Evolutionary conservation across 2,113 vertebrate genomes (phyloP).

Genomic region (Trogon melanurus): DNA sequence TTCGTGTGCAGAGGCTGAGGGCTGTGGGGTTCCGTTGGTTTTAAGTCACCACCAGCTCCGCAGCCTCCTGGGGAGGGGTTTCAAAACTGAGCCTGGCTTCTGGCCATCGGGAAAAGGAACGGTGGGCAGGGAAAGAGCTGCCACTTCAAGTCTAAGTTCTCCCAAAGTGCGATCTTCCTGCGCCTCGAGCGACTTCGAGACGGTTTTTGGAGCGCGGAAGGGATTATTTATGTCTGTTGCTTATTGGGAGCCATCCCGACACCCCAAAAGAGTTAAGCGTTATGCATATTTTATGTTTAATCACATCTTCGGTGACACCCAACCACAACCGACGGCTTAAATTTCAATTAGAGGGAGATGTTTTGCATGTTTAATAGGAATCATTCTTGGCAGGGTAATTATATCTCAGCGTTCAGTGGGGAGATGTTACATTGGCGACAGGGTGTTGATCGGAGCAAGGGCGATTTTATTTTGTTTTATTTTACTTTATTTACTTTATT

Average conservation of each 20-base stretch:
- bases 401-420: conserved; percentile 21
- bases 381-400: conserved; percentile 55
- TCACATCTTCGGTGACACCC: conserved; percentile 61
- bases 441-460: neutral
- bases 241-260: conserved; percentile 20
- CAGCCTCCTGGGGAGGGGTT: too few relatives aligned
- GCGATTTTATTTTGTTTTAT: neutral
- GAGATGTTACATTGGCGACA: neutral
- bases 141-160: too few relatives aligned
- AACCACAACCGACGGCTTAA: conserved; percentile 61
- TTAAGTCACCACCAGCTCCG: too few relatives aligned
- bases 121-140: too few relatives aligned
- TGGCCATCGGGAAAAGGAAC: too few relatives aligned
- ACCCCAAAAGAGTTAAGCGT: conserved; percentile 44
- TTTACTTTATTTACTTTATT: neutral
- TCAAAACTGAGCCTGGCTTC: too few relatives aligned
- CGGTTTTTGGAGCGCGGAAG: neutral
- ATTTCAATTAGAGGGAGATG: conserved; percentile 67
- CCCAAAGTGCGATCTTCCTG: neutral
- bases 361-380: conserved; percentile 67
- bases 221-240: conserved; percentile 40
- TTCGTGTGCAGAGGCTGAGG: too few relatives aligned
- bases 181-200: neutral
- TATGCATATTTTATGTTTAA: conserved; percentile 73
- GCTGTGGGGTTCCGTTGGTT: too few relatives aligned